Base-by-base conservation (phyloP, 2,888 invertebrate genomes). In the Leptinotarsa haldemani region DNA sequence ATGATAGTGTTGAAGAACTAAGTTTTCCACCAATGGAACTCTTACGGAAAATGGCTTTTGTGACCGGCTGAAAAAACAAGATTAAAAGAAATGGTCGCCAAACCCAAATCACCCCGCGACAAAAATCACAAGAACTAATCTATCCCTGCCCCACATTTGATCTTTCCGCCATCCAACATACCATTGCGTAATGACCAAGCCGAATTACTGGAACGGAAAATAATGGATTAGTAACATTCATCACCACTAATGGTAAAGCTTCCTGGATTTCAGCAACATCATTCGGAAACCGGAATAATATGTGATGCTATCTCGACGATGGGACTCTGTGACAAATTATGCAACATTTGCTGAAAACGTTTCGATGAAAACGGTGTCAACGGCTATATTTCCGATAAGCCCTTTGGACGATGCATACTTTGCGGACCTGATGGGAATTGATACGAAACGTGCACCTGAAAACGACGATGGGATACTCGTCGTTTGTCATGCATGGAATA, bases 221-320 rank as follows among this genome's bases (percentile, higher is more conserved):
- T 72, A 72, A 75, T 72, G 72, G 68, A 75, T 75, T 56, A 63
- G 66, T 72, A 53, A 40, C 72, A 75, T 75, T 72, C 61, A 75
- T 75, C 75, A 70, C 66, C 58, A 16, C 47, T 70, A 75, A 75
- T 75, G 70, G 75, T 47, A 40, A 20, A 52, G 56, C 75, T 75
- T 75, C 75, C 75, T 75, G 70, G 65, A 69, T 75, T 75, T 75
- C 70, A 67, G 75, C 75, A 72, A 70, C 70, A 70, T 75, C 75
- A 72, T 72, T 69, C 66, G 48, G 70, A 61, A 73, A 66, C 61
- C 69, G 58, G 70, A 66, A 70, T 70, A 66, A 65, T 58, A 66
- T 30, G 53, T 58, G 70, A 73, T 73, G 73, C 30, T 63, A 67
- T 70, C 70, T 70, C 25, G 9, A 65, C 61, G 73, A 70, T 64